Conservation (phyloP, 2,797 vertebrate genomes). For the Geotrypetes seraphini region DNA sequence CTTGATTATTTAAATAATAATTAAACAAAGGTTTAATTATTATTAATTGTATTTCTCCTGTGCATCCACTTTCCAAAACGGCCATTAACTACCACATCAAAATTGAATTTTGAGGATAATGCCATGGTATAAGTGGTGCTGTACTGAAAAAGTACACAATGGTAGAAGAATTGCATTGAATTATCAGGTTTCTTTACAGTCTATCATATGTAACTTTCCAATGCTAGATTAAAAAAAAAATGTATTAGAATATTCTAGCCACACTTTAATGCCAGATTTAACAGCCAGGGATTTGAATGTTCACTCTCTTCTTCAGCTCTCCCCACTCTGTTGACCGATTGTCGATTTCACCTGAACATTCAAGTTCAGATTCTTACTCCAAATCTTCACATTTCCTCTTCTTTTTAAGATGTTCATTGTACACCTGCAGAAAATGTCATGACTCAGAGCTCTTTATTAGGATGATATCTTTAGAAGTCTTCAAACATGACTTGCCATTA, state of each 20-base stretch:
- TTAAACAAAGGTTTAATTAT: conserved; percentile 68
- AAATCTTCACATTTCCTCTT: conserved; percentile 54
- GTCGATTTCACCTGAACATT: conserved; percentile 34
- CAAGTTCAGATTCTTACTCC: conserved; percentile 31
- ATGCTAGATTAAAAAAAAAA: conserved; percentile 44
- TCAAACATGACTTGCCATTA: conserved; percentile 12
- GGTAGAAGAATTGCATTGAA: conserved; percentile 41
- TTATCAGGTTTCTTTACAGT: conserved; percentile 40
- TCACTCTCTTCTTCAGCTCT: conserved; percentile 15
- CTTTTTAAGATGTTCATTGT: conserved; percentile 40
- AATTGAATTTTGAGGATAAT: conserved; percentile 38
- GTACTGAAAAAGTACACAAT: conserved; percentile 31
- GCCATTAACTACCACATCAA: conserved; percentile 45
- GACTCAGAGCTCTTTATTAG: conserved; percentile 22
- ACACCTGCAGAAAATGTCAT: conserved; percentile 26
- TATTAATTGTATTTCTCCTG: conserved; percentile 59
- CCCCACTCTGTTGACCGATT: conserved; percentile 26
- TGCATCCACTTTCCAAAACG: conserved; percentile 51
- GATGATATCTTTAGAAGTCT: conserved; percentile 10
- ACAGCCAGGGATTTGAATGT: conserved; percentile 19
- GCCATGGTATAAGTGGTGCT: conserved; percentile 29
- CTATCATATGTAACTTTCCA: conserved; percentile 48
- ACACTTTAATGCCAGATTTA: conserved; percentile 38
- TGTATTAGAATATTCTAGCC: conserved; percentile 40
- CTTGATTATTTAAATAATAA: conserved; percentile 49